phyloP scores from a whole-genome alignment of 2,797 vertebrate genomes.

The Enteromius mattozi region DNA sequence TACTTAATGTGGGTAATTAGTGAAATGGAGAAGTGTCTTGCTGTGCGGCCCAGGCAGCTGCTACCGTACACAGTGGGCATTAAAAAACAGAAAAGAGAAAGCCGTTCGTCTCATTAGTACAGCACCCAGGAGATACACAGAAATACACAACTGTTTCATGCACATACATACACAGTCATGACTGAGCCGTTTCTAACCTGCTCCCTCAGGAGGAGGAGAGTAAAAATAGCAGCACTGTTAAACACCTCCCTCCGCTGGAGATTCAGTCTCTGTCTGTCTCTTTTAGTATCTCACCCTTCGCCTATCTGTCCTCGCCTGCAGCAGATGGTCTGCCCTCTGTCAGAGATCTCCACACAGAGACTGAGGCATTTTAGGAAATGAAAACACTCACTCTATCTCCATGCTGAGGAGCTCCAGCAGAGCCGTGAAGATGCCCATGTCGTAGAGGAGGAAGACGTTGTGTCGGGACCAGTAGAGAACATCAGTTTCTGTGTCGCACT shows the following conservation, averaged over 20 bases:
- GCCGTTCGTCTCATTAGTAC: neutral
- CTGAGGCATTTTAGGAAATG: slow-evolving; percentile 1
- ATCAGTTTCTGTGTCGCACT: slow-evolving; percentile 88
- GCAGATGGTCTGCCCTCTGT: neutral
- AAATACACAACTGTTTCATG: slow-evolving; percentile 29
- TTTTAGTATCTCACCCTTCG: slow-evolving; percentile 7
- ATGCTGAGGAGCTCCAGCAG: slow-evolving; percentile 96
- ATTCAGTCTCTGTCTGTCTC: slow-evolving; percentile 7
- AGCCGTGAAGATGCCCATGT: slow-evolving; percentile 93
- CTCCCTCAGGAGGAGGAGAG: slow-evolving; percentile 27
- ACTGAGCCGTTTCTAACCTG: slow-evolving; percentile 53
- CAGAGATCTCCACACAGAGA: neutral
- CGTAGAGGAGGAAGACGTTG: slow-evolving; percentile 93
- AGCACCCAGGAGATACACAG: slow-evolving; percentile 11
- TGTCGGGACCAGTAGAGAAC: slow-evolving; percentile 91
- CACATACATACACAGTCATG: slow-evolving; percentile 45
- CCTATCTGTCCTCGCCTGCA: neutral
- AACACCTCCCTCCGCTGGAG: slow-evolving; percentile 8
- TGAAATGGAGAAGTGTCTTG: slow-evolving; percentile 2
- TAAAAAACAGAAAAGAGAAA: slow-evolving; percentile 34
- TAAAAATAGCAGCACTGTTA: slow-evolving; percentile 45
- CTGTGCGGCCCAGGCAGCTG: slow-evolving; percentile 4
- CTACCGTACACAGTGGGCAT: slow-evolving; percentile 8
- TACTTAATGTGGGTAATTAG: slow-evolving; percentile 16
- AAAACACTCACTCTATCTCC: slow-evolving; percentile 93